Conservation (phyloP, 2,113 vertebrate genomes). For the Syngnathoides biaculeatus region DNA sequence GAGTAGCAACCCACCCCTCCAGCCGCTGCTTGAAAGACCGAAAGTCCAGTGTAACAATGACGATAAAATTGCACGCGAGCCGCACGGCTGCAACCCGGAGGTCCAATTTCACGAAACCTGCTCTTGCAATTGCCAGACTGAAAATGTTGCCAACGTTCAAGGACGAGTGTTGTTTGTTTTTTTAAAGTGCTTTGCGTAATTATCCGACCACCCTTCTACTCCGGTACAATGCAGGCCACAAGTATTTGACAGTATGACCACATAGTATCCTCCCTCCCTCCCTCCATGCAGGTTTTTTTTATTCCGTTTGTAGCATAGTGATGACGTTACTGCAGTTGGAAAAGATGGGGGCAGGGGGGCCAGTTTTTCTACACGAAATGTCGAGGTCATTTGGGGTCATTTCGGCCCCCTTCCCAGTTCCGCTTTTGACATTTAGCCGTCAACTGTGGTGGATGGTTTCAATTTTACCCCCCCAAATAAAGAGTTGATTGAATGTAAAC, state of each 20-base stretch:
- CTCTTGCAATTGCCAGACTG: slow-evolving; percentile 58
- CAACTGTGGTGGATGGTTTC: slow-evolving; percentile 10
- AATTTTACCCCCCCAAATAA: slow-evolving; percentile 16
- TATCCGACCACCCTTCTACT: slow-evolving; percentile 34
- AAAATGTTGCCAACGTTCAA: slow-evolving; percentile 52
- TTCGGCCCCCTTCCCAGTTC: neutral
- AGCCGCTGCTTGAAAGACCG: neutral
- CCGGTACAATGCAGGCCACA: slow-evolving; percentile 5
- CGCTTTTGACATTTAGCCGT: neutral
- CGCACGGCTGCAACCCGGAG: slow-evolving; percentile 49
- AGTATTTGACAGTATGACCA: slow-evolving; percentile 11
- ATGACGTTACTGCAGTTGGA: slow-evolving; percentile 13
- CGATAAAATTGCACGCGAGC: slow-evolving; percentile 22
- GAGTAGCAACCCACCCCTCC: neutral
- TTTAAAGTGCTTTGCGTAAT: slow-evolving; percentile 60
- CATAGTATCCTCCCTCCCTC: slow-evolving; percentile 12
- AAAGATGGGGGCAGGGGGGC: slow-evolving; percentile 2
- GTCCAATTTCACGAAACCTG: slow-evolving; percentile 52
- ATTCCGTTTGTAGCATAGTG: slow-evolving; percentile 35
- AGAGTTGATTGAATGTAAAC: slow-evolving; percentile 69
- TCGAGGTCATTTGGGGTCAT: neutral
- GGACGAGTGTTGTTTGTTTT: slow-evolving; percentile 53
- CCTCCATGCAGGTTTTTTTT: slow-evolving; percentile 27
- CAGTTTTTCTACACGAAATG: neutral
- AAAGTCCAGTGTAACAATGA: neutral